Percentiles rank a stretch among this genome's conserved stretches.
Evolutionary conservation across 2,797 vertebrate genomes (phyloP).

Genomic region (Malacoctenus gilli): DNA sequence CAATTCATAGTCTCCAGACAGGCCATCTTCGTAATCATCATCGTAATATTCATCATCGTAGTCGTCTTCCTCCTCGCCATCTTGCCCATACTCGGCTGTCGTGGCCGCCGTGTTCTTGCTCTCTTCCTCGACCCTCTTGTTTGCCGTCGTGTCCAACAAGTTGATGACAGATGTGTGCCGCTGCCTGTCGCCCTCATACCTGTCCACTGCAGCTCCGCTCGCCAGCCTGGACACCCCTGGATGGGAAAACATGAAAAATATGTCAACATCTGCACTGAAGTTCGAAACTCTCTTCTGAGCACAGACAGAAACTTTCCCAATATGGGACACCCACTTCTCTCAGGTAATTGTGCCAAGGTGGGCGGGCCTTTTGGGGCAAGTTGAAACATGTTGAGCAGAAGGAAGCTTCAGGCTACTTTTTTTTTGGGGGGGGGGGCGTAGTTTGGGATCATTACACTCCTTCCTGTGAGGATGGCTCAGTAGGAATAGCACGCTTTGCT

Average conservation of each 20-base stretch:
- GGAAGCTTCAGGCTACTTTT: slow-evolving; percentile 9
- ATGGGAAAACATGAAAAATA: neutral
- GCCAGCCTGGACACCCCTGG: slow-evolving; percentile 71
- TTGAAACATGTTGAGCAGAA: slow-evolving; percentile 66
- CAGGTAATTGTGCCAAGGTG: slow-evolving; percentile 50
- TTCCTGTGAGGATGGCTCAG: too few relatives aligned
- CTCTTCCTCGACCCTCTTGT: slow-evolving; percentile 63
- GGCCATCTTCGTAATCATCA: slow-evolving; percentile 64
- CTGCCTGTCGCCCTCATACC: slow-evolving; percentile 72
- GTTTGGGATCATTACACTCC: neutral
- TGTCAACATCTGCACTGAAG: neutral
- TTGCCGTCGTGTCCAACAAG: slow-evolving; percentile 68
- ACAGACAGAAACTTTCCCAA: slow-evolving; percentile 3
- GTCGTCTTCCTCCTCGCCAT: slow-evolving; percentile 57
- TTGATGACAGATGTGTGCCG: slow-evolving; percentile 77
- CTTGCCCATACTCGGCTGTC: slow-evolving; percentile 39
- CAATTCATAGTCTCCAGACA: slow-evolving; percentile 38
- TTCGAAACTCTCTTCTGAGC: too few relatives aligned
- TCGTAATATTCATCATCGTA: slow-evolving; percentile 69
- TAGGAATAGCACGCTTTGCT: too few relatives aligned
- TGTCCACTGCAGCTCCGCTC: slow-evolving; percentile 77
- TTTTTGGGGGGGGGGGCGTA: slow-evolving; percentile 13
- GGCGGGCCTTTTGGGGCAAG: slow-evolving; percentile 62
- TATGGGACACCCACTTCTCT: slow-evolving; percentile 1
- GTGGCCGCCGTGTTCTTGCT: slow-evolving; percentile 30